Percentiles rank a stretch among this genome's conserved stretches.
phyloP scores from a whole-genome alignment of 2,797 vertebrate species.

The Pelobates cultripes region DNA sequence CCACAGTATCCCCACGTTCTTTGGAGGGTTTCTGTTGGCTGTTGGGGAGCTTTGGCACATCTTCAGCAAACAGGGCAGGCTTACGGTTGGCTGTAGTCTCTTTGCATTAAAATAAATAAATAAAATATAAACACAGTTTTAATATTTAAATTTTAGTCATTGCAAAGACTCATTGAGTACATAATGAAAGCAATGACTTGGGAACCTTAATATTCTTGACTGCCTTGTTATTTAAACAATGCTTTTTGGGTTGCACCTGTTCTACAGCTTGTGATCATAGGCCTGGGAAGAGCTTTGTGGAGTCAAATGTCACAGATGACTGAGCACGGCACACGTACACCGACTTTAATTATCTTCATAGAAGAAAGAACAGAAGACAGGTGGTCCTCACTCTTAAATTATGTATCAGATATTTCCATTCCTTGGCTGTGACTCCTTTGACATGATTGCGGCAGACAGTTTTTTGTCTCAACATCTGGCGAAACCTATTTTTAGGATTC shows the following conservation, averaged over 20 bases:
- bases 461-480: conserved; percentile 44
- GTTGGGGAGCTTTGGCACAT: too few species aligned
- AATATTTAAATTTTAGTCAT: too few species aligned
- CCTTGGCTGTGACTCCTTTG: conserved; percentile 12
- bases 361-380: conserved; percentile 25
- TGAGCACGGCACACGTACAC: conserved; percentile 15
- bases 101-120: too few species aligned
- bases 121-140: too few species aligned
- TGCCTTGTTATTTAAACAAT: background rate
- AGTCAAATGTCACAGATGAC: conserved; percentile 3
- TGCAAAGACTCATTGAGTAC: too few species aligned
- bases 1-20: too few species aligned
- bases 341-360: conserved; percentile 25
- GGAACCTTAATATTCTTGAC: too few species aligned
- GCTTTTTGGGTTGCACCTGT: conserved; percentile 21
- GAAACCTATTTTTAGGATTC: conserved; percentile 8
- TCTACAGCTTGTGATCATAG: conserved; percentile 25
- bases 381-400: conserved; percentile 30
- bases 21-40: too few species aligned
- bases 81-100: too few species aligned
- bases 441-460: conserved; percentile 41
- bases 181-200: too few species aligned
- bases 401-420: conserved; percentile 27
- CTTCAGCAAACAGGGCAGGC: too few species aligned
- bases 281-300: background rate